Percentiles rank a stretch among this genome's conserved stretches.
Evolutionary conservation across 2,113 vertebrate genomes (phyloP).

Genomic region (Osmerus mordax): DNA sequence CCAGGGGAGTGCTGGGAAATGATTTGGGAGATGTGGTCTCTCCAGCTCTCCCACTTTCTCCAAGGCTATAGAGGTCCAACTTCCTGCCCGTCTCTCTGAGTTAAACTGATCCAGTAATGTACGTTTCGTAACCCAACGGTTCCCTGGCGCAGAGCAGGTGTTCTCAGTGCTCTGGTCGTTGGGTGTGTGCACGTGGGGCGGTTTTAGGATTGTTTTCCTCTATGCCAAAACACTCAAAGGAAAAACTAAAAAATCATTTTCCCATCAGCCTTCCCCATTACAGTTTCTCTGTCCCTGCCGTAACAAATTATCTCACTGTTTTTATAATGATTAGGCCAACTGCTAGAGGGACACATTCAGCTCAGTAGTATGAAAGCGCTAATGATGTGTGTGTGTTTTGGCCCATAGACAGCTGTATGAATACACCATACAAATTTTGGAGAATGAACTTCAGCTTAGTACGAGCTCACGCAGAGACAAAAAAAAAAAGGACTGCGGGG

Average conservation of each 20-base stretch:
- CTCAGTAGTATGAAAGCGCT: conserved; percentile 20
- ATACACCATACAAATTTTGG: conserved; percentile 3
- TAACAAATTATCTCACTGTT: conserved; percentile 55
- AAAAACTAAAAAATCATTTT: conserved; percentile 3
- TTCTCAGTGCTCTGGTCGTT: conserved; percentile 27
- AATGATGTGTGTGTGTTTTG: conserved; percentile 17
- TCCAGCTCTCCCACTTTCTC: conserved; percentile 29
- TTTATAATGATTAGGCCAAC: conserved; percentile 32
- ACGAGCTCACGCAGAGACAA: conserved; percentile 4
- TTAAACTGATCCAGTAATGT: conserved; percentile 38
- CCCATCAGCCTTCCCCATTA: conserved; percentile 23
- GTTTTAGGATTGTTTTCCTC: neutral
- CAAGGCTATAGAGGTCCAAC: conserved; percentile 29
- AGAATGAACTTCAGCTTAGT: conserved; percentile 20
- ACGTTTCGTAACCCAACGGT: conserved; percentile 30
- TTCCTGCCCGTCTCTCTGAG: conserved; percentile 22
- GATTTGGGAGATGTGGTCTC: conserved; percentile 18
- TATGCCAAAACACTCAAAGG: no score
- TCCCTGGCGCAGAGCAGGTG: conserved; percentile 40
- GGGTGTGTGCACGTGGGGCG: neutral
- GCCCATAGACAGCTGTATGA: conserved; percentile 23
- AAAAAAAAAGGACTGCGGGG: neutral
- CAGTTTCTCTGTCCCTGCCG: conserved; percentile 15
- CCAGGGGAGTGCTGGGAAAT: conserved; percentile 35
- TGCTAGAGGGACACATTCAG: conserved; percentile 33